phyloP scores from a whole-genome alignment of 2,113 vertebrate species.

The Upupa epops region DNA sequence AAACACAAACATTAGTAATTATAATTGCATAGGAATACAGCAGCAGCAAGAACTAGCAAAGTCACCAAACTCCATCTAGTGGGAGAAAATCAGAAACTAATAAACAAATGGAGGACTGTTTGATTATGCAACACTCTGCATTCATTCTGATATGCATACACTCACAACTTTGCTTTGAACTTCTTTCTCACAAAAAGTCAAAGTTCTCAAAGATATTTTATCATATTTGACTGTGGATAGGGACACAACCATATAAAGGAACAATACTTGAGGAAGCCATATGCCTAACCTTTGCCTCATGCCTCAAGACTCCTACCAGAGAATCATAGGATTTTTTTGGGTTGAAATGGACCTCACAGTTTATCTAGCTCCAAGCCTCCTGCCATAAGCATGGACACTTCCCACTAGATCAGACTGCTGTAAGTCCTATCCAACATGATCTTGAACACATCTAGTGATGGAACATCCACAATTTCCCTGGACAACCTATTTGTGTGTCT shows the following conservation, averaged over 20 bases:
- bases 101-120: not conserved
- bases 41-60: not conserved
- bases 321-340: too few relatives aligned
- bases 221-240: not conserved
- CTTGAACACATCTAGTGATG: too few relatives aligned
- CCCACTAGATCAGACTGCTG: too few relatives aligned
- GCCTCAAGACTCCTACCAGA: not conserved
- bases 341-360: too few relatives aligned
- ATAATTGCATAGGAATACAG: not conserved
- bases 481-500: too few relatives aligned
- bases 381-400: too few relatives aligned
- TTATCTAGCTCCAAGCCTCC: too few relatives aligned
- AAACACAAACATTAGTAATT: not conserved
- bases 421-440: too few relatives aligned
- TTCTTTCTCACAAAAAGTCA: not conserved
- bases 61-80: slow-evolving; percentile 40
- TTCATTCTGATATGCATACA: fast-evolving
- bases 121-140: not conserved
- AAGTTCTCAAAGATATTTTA: not conserved
- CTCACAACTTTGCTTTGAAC: not conserved
- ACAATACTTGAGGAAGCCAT: not conserved
- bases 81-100: slow-evolving; percentile 22
- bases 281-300: not conserved
- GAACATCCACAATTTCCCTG: too few relatives aligned
- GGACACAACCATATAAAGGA: not conserved